phyloP scores from a whole-genome alignment of 2,113 vertebrate species.

The Ursus arctos region DNA sequence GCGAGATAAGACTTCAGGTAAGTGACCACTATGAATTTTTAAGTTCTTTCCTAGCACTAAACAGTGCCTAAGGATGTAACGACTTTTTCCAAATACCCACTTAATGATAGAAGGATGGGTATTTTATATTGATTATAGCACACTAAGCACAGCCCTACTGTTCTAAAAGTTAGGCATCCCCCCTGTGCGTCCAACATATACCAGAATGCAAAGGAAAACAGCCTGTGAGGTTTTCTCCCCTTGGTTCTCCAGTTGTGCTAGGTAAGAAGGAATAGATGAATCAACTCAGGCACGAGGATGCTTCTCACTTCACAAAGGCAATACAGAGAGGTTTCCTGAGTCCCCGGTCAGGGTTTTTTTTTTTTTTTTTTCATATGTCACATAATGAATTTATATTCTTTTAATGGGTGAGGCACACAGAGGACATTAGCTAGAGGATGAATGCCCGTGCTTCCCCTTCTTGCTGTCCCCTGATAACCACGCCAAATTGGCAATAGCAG shows the following conservation, averaged over 20 bases:
- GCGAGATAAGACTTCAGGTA: neutral
- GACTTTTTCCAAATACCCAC: neutral
- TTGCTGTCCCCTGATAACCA: neutral
- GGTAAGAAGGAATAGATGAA: neutral
- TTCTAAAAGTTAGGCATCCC: neutral
- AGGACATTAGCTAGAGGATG: neutral
- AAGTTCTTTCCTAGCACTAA: conserved; percentile 19
- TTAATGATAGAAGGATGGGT: neutral
- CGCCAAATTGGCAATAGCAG: too few species aligned
- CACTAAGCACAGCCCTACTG: neutral
- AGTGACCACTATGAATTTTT: neutral
- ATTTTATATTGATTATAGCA: neutral
- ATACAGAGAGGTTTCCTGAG: neutral
- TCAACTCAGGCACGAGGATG: neutral
- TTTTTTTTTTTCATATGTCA: neutral
- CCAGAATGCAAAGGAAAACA: neutral
- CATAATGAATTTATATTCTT: neutral
- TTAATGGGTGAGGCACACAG: neutral
- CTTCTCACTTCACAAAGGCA: neutral
- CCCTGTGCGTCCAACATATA: neutral
- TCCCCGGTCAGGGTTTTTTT: neutral
- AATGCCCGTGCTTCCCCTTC: neutral
- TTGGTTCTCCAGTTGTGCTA: neutral
- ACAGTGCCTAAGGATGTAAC: neutral
- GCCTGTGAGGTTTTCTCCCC: neutral